Conservation (phyloP, 2,888 invertebrate species). For the Metellina segmentata region DNA sequence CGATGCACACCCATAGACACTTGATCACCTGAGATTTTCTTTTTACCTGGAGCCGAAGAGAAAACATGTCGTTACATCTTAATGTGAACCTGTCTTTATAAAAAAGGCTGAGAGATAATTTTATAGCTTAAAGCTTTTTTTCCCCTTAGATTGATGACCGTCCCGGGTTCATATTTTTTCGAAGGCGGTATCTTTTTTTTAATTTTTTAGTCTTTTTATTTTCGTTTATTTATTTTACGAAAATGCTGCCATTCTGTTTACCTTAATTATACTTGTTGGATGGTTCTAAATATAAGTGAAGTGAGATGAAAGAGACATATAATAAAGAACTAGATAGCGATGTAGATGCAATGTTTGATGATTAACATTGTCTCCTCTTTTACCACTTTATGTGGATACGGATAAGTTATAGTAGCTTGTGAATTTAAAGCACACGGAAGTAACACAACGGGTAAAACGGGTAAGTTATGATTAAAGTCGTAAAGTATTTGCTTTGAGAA, state of each 20-base stretch:
- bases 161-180: background rate
- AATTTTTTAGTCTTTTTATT: background rate
- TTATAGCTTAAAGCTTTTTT: background rate
- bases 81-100: background rate
- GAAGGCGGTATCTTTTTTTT: background rate
- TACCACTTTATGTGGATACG: too few species aligned
- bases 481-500: too few species aligned
- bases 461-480: too few species aligned
- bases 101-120: background rate
- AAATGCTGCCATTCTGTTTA: background rate
- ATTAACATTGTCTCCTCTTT: too few species aligned
- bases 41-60: background rate
- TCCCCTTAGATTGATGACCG: background rate
- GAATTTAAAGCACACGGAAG: too few species aligned
- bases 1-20: background rate
- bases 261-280: background rate
- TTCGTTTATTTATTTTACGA: background rate
- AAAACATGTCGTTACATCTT: background rate
- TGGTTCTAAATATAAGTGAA: background rate
- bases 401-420: too few species aligned
- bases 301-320: too few species aligned
- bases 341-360: too few species aligned
- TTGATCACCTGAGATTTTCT: constrained; percentile 12
- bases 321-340: too few species aligned
- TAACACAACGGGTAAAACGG: too few species aligned